Evolutionary conservation across 2,113 vertebrate species (phyloP).

Genomic region (Rallus limicola): DNA sequence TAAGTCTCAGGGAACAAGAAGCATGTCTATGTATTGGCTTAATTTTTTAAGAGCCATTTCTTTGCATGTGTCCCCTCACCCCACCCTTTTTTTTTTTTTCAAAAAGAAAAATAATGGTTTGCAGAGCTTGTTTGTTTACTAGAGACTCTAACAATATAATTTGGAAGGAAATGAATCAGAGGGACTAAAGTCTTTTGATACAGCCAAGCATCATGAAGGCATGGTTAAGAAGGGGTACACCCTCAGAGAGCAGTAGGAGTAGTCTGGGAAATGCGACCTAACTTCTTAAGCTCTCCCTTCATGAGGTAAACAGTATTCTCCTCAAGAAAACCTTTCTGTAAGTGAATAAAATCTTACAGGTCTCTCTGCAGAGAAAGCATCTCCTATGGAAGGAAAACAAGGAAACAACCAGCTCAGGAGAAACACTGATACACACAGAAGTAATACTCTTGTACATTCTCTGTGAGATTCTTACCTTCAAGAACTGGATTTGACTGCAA

Average conservation of each 20-base stretch:
- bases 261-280: conserved; percentile 6
- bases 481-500: conserved; percentile 97
- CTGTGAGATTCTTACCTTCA: conserved; percentile 85
- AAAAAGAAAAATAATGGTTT: conserved; percentile 13
- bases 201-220: not conserved
- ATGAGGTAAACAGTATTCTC: not conserved
- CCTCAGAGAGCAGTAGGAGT: not conserved
- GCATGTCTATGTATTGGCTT: not conserved
- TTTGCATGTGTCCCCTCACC: not conserved
- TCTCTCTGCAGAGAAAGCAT: not conserved
- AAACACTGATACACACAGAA: not conserved
- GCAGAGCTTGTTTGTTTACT: conserved; percentile 27
- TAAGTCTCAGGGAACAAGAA: not conserved
- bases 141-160: not conserved
- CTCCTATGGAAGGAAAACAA: not conserved
- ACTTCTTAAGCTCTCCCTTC: not conserved
- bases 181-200: not conserved
- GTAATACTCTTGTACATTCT: accelerated
- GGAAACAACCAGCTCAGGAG: not conserved
- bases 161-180: conserved; percentile 41
- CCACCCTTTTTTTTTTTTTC: not conserved
- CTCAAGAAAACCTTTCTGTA: not conserved
- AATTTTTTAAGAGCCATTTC: not conserved
- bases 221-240: not conserved
- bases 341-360: not conserved